Base-by-base conservation (phyloP, 2,888 invertebrate species). In the Euplexia lucipara region DNA sequence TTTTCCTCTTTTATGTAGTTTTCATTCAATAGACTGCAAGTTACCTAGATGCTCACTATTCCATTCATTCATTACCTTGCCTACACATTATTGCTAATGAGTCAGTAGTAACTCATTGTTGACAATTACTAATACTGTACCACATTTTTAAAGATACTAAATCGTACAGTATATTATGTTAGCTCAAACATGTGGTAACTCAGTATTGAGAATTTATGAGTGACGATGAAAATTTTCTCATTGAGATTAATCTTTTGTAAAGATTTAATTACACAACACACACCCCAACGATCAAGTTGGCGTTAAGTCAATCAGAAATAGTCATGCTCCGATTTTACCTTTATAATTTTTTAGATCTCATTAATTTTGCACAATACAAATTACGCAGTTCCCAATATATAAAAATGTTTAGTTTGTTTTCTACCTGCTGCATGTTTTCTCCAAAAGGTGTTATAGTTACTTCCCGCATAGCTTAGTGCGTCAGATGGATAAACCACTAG, bases 121-220 rank as follows among this genome's bases (percentile, higher is more conserved):
- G 16, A 35, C 18, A 20, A 54, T 54, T 47, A 58, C 14, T 71
- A 53, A 61, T 57, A 14, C 12, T 41, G n/a, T 41, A 37, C 1
- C 1, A n/a, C 10, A 53, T 20, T 41, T 39, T 51, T 3, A 18
- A 42, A 10, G 4, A n/a, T 6, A 12, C 6, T n/a, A 10, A 47
- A 14, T 8, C 18, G 26, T 8, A 30, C 2, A 39, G 2, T 26
- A 8, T 22, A 51, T 56, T 56, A n/a, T 16, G 5, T 20, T 35
- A 20, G 39, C 16, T 56, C 3, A 9, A 41, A 57, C 30, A 54
- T 37, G 9, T 48, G 10, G 16, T 12, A 22, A 2, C 16, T 37
- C 26, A 4, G 18, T 30, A 6, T 57, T 45, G 10, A 26, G 12
- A 14, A 16, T 22, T 45, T 7, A 18, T 14, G 16, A 3, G 6